phyloP scores from a whole-genome alignment of 2,888 invertebrate species.

The Unio delphinus region DNA sequence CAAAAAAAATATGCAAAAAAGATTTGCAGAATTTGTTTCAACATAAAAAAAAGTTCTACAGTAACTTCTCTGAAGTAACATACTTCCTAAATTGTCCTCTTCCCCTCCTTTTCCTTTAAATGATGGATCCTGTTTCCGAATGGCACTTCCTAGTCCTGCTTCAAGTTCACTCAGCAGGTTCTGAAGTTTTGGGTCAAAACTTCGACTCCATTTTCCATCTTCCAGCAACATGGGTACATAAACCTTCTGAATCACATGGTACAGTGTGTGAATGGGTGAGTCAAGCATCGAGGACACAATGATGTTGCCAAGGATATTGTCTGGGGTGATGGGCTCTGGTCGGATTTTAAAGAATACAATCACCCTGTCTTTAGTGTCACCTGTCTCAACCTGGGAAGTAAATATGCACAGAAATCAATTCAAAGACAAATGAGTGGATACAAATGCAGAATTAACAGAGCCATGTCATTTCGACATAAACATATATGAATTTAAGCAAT shows the following conservation, averaged over 20 bases:
- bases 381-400: constrained; percentile 67
- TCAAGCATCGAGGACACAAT: constrained; percentile 78
- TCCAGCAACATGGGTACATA: constrained; percentile 73
- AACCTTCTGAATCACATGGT: constrained; percentile 77
- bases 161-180: constrained; percentile 73
- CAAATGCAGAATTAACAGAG: background rate
- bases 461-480: background rate
- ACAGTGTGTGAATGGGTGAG: constrained; percentile 77
- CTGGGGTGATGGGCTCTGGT: constrained; percentile 76
- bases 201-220: constrained; percentile 69
- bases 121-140: constrained; percentile 65
- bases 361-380: constrained; percentile 69
- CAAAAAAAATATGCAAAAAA: background rate
- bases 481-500: background rate
- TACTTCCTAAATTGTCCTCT: constrained; percentile 63
- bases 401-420: background rate
- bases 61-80: constrained; percentile 11
- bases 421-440: background rate
- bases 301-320: constrained; percentile 76
- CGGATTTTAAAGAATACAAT: constrained; percentile 78
- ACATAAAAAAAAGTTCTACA: background rate
- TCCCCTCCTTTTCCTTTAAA: constrained; percentile 52
- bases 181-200: constrained; percentile 73
- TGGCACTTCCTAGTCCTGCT: constrained; percentile 71
- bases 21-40: background rate